These are phyloP conservation scores for Thumatha senex DNA, from an alignment of 2,888 invertebrate species.

Conservation along the genomic window DNA sequence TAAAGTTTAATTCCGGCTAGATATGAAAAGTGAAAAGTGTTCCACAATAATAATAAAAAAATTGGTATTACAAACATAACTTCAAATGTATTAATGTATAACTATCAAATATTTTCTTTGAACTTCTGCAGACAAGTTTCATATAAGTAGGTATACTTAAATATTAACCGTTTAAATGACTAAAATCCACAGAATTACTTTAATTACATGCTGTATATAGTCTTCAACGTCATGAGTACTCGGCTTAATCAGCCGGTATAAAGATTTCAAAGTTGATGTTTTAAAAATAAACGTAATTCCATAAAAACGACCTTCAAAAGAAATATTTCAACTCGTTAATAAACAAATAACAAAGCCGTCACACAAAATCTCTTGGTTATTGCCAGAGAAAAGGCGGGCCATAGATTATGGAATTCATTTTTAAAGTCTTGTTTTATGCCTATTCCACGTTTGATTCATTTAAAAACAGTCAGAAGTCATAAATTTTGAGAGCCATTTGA, in stretches of 20 bases:
- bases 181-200: not conserved
- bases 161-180: no score
- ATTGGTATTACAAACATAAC: no score
- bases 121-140: no score
- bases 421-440: not conserved
- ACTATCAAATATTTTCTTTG: no score
- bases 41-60: no score
- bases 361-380: constrained; percentile 39
- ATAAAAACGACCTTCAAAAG: constrained; percentile 30
- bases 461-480: not conserved
- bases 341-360: constrained; percentile 38
- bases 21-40: no score
- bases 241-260: constrained; percentile 1
- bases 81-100: no score
- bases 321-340: constrained; percentile 36
- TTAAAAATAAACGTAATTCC: constrained; percentile 28
- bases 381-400: constrained; percentile 33
- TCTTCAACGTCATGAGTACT: not conserved
- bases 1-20: no score
- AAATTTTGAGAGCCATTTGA: no score
- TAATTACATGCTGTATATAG: not conserved
- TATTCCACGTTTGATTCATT: not conserved
- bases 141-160: no score
- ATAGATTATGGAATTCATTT: constrained; percentile 21
- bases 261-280: constrained; percentile 10